Evolutionary conservation across 2,113 vertebrate genomes (phyloP), one percentile per base, ranked within the genome.

Genomic region (Phaethon lepturus): DNA sequence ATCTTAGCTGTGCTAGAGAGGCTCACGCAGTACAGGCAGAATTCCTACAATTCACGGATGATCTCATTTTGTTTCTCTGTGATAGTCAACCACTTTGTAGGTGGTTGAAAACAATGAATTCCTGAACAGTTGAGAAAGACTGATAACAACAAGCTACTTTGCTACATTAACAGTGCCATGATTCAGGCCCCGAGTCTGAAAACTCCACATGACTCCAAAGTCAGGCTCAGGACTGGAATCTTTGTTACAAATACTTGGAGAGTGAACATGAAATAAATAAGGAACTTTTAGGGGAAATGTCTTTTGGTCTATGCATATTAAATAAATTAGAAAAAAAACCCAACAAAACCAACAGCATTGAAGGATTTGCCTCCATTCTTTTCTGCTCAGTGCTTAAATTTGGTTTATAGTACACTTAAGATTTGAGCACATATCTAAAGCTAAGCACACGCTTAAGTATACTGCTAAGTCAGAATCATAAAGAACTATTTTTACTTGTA

Each of bases 61-160:
- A 64, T 42, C 4, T 45, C 29, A 79, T 42, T 74, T 75, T 56
- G 13, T 31, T 75, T 72, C 73, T 82, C 73, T 38, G n/a, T 38
- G 53, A 60, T 19, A 71, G 56, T 18, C 72, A 84, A 42, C 55
- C 26, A 42, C 31, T 79, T 82, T 60, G 26, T 24, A 42, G 29
- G 20, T 59, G 44, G 44, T 47, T 12, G 44, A 78, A 87, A 95
- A 94, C 31, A 66, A 80, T 42, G 44, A 89, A 63, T 35, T 88
- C 24, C 44, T 7, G 2, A 66, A 86, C 29, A 97, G 45, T 18
- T 96, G 94, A 93, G 69, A 83, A 96, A 96, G 75, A 92, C 50
- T 35, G 77, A 28, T 38, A 66, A 89, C 82, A 92, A 88, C 53
- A 63, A 96, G n/a, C 47, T 86, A 71, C 68, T 95, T 90, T 88